phyloP scores from a whole-genome alignment of 2,888 invertebrate genomes.

The Kuschelorhynchus macadamiae region DNA sequence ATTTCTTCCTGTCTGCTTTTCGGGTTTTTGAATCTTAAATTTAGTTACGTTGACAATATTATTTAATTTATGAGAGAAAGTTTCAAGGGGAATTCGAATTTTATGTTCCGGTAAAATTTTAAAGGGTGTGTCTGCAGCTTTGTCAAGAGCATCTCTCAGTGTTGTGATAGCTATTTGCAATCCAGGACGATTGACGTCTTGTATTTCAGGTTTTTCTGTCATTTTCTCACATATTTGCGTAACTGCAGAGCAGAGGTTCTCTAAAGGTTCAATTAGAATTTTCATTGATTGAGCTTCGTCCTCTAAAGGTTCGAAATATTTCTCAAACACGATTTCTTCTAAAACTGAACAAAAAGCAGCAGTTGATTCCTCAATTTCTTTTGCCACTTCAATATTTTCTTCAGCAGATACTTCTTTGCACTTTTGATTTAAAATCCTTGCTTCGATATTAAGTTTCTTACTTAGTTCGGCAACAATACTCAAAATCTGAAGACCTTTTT shows the following conservation, averaged over 20 bases:
- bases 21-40: background rate
- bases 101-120: background rate
- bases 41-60: background rate
- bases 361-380: slow-evolving; percentile 11
- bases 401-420: slow-evolving; percentile 18
- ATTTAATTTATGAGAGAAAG: background rate
- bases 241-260: slow-evolving; percentile 51
- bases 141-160: slow-evolving; percentile 9
- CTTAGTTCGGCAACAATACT: slow-evolving; percentile 42
- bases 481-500: slow-evolving; percentile 32
- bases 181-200: slow-evolving; percentile 19
- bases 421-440: slow-evolving; percentile 27
- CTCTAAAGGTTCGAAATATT: slow-evolving; percentile 3
- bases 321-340: slow-evolving; percentile 8
- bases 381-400: slow-evolving; percentile 12
- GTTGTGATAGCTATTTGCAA: slow-evolving; percentile 23
- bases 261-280: slow-evolving; percentile 49
- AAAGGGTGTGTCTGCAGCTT: background rate
- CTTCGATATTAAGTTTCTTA: slow-evolving; percentile 47
- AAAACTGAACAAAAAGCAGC: background rate
- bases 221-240: slow-evolving; percentile 33
- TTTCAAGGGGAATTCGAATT: background rate
- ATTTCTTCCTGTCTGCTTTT: no score
- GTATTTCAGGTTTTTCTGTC: slow-evolving; percentile 20
- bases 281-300: slow-evolving; percentile 33